Percentiles rank a stretch among this genome's conserved stretches.
phyloP scores from a whole-genome alignment of 2,888 invertebrate species.

The Tipula unca region DNA sequence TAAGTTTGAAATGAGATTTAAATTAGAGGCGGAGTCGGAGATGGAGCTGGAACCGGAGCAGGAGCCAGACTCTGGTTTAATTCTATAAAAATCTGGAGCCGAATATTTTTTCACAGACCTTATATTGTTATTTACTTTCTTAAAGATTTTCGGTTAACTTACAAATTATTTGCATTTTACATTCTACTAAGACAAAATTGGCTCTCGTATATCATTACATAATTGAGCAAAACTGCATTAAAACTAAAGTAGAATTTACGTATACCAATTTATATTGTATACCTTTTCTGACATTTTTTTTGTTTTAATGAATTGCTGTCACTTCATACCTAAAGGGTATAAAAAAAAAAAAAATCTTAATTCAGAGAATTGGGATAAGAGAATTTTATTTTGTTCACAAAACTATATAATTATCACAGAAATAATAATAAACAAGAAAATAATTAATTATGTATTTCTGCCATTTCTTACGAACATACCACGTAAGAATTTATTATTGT shows the following conservation, averaged over 20 bases:
- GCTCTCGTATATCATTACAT: too few relatives aligned
- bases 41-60: too few relatives aligned
- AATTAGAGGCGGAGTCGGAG: too few relatives aligned
- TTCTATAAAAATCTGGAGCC: too few relatives aligned
- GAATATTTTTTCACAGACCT: too few relatives aligned
- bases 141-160: too few relatives aligned
- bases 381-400: neutral
- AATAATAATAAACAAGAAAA: neutral
- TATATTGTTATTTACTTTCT: too few relatives aligned
- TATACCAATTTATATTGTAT: neutral
- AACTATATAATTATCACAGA: neutral
- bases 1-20: too few relatives aligned
- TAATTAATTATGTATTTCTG: neutral
- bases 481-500: neutral
- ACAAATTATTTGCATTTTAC: too few relatives aligned
- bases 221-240: neutral
- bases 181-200: too few relatives aligned
- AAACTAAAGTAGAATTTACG: neutral
- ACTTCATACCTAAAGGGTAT: neutral
- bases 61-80: too few relatives aligned
- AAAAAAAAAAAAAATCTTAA: neutral
- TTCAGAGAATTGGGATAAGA: neutral
- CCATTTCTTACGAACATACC: neutral
- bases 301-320: neutral
- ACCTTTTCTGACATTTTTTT: neutral